These are phyloP conservation scores for Scotopteryx bipunctaria DNA, from an alignment of 2,888 invertebrate genomes.

Conservation along the genomic window DNA sequence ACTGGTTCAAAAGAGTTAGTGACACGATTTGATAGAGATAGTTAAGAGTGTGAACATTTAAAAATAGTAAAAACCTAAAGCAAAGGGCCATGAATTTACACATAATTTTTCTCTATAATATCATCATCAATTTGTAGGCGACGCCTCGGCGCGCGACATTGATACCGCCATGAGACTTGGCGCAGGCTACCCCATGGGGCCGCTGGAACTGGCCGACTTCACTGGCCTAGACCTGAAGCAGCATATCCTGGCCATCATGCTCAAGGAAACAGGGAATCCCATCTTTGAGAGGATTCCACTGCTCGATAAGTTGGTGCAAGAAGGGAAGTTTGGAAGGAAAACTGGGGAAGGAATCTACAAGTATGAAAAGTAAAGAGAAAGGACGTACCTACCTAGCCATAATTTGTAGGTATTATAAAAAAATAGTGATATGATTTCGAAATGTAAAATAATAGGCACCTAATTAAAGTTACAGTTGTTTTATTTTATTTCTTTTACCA, in stretches of 20 bases:
- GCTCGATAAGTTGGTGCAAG: slow-evolving; percentile 86
- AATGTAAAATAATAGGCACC: no score
- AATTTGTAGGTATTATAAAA: no score
- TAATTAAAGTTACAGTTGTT: no score
- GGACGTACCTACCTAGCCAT: no score
- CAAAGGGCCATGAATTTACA: no score
- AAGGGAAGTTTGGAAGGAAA: slow-evolving; percentile 91
- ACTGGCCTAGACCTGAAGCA: slow-evolving; percentile 91
- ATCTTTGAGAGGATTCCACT: slow-evolving; percentile 77
- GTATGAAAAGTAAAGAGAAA: slow-evolving; percentile 54
- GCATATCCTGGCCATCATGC: slow-evolving; percentile 85
- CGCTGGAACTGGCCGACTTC: slow-evolving; percentile 92
- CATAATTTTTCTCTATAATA: no score
- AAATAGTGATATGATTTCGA: no score
- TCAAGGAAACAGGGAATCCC: slow-evolving; percentile 79
- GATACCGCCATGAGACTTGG: slow-evolving; percentile 96
- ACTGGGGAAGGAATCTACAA: slow-evolving; percentile 92
- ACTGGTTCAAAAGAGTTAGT: no score
- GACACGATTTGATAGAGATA: no score
- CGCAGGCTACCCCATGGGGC: slow-evolving; percentile 95
- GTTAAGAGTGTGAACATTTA: no score
- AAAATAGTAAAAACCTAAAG: no score
- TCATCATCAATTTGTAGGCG: slow-evolving; percentile 84
- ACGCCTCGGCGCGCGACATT: slow-evolving; percentile 89
- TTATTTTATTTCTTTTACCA: no score